A percentile compares a stretch with the other conserved stretches of the same genome.
Conservation (phyloP, 1,140 invertebrate genomes). For the Drosophila parabipectinata region DNA sequence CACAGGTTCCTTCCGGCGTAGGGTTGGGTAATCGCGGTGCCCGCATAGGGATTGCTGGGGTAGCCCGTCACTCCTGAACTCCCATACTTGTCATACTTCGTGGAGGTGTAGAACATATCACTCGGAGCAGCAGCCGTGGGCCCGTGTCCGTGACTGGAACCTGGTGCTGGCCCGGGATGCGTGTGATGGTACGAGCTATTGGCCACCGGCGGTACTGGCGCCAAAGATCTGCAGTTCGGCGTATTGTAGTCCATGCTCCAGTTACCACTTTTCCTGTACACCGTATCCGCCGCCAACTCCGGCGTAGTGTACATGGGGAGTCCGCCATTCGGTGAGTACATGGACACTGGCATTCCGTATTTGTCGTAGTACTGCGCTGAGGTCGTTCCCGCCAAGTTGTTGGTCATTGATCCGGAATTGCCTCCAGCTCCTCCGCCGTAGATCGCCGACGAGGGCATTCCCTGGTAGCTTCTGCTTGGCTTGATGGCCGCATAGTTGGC, state of each 20-base stretch:
- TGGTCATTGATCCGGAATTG: neutral
- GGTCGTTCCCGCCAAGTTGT: constrained; percentile 1
- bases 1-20: constrained; percentile 55
- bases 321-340: constrained; percentile 50
- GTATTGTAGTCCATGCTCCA: constrained; percentile 64
- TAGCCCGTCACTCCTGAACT: constrained; percentile 9
- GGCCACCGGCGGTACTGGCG: constrained; percentile 20
- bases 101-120: constrained; percentile 56
- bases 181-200: constrained; percentile 39
- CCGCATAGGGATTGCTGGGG: constrained; percentile 54
- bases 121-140: constrained; percentile 9
- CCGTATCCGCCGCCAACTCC: constrained; percentile 42
- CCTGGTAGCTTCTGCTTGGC: constrained; percentile 65
- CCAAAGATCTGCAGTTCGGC: constrained; percentile 52
- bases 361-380: constrained; percentile 64
- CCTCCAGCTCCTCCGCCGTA: constrained; percentile 23
- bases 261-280: constrained; percentile 47
- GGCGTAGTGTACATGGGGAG: constrained; percentile 52
- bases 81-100: constrained; percentile 70
- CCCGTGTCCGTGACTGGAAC: neutral
- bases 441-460: constrained; percentile 24
- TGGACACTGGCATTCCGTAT: constrained; percentile 65
- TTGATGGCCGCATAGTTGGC: constrained; percentile 71
- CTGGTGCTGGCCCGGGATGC: constrained; percentile 7
- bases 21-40: constrained; percentile 33